These are phyloP conservation scores for Luehdorfia chinensis DNA, from an alignment of 1,140 invertebrate genomes.

Conservation along the genomic window DNA sequence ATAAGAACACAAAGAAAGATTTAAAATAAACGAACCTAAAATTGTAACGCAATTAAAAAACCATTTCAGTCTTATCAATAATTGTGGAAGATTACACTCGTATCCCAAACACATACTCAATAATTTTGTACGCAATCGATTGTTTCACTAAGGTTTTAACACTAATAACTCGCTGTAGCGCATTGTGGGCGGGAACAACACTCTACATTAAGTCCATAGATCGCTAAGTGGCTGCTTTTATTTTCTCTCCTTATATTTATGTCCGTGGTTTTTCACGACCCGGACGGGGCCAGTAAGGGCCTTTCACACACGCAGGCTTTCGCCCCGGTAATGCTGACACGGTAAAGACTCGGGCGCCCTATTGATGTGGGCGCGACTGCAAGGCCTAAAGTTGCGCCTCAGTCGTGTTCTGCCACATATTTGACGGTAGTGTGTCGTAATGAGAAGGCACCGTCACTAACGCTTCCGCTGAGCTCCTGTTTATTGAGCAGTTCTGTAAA, in stretches of 20 bases:
- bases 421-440: slow-evolving; percentile 79
- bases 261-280: slow-evolving; percentile 60
- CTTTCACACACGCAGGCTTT: background rate
- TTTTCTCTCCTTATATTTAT: too few relatives aligned
- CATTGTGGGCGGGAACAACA: slow-evolving; percentile 1
- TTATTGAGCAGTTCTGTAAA: slow-evolving; percentile 81
- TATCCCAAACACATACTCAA: slow-evolving; percentile 2
- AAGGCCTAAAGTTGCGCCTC: slow-evolving; percentile 60
- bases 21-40: slow-evolving; percentile 9
- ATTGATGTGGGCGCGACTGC: slow-evolving; percentile 18
- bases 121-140: slow-evolving; percentile 6
- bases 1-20: slow-evolving; percentile 13
- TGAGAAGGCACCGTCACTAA: slow-evolving; percentile 84
- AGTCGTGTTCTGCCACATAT: slow-evolving; percentile 66
- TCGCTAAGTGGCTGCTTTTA: slow-evolving; percentile 29
- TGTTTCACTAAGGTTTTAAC: background rate
- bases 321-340: slow-evolving; percentile 35
- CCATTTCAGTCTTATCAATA: slow-evolving; percentile 16
- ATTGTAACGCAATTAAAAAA: slow-evolving; percentile 11
- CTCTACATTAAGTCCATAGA: slow-evolving; percentile 24
- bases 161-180: background rate
- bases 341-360: slow-evolving; percentile 29
- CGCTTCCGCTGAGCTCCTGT: slow-evolving; percentile 81
- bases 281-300: slow-evolving; percentile 25
- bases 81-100: slow-evolving; percentile 10